phyloP scores from a whole-genome alignment of 1,140 invertebrate species.

The Pseudomyrmex dendroicus region DNA sequence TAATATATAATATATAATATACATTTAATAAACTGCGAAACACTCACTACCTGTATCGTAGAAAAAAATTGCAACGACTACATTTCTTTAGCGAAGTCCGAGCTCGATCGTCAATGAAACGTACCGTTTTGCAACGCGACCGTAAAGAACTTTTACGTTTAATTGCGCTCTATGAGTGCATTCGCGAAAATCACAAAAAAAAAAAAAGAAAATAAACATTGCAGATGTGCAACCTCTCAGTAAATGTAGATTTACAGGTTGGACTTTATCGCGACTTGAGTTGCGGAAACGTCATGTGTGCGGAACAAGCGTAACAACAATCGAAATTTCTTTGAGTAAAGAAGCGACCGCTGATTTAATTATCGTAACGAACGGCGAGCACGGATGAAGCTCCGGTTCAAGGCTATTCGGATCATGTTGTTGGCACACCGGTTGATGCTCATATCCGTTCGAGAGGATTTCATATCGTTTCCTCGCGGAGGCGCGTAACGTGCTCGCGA shows the following conservation, averaged over 20 bases:
- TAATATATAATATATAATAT: neutral
- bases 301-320: conserved; percentile 8
- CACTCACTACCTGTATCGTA: too few relatives aligned
- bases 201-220: conserved; percentile 18
- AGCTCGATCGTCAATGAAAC: neutral
- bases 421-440: neutral
- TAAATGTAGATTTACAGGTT: conserved; percentile 12
- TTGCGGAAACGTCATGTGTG: conserved; percentile 18
- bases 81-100: too few relatives aligned
- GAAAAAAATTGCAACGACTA: too few relatives aligned
- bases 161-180: conserved; percentile 7
- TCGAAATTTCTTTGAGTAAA: conserved; percentile 45
- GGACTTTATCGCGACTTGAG: conserved; percentile 41
- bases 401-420: conserved; percentile 44
- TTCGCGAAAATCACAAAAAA: conserved; percentile 9
- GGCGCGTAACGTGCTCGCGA: conserved; percentile 21
- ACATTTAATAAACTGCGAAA: too few relatives aligned
- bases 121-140: neutral
- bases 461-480: conserved; percentile 11
- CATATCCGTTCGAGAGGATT: conserved; percentile 36
- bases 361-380: conserved; percentile 32
- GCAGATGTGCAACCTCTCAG: neutral
- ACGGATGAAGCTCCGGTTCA: conserved; percentile 13
- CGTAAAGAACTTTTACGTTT: neutral
- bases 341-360: conserved; percentile 47